Evolutionary conservation across 2,888 invertebrate genomes (phyloP).

Genomic region (Alentia gelatinosa): DNA sequence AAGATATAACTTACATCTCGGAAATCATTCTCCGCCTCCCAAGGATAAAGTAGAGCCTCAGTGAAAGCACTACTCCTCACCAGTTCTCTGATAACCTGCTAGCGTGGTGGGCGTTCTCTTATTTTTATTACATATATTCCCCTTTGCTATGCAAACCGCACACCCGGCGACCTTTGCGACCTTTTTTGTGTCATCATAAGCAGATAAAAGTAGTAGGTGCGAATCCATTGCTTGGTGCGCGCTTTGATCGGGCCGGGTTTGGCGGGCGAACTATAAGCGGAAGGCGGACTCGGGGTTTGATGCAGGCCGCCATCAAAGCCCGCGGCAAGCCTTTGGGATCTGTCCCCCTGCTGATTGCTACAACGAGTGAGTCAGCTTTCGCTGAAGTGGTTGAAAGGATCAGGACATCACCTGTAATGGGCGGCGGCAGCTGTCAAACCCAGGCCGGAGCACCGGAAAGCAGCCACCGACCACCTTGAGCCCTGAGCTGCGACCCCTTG

Average conservation of each 20-base stretch:
- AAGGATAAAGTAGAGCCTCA: too few relatives aligned
- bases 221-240: not conserved
- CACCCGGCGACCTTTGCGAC: not conserved
- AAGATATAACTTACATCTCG: too few relatives aligned
- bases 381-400: not conserved
- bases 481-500: too few relatives aligned
- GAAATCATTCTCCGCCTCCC: too few relatives aligned
- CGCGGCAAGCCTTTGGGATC: not conserved
- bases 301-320: not conserved
- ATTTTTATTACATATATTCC: not conserved
- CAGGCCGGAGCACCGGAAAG: too few relatives aligned
- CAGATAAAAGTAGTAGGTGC: not conserved
- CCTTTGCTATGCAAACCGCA: not conserved
- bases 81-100: too few relatives aligned
- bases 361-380: constrained; percentile 11
- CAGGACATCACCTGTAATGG: not conserved
- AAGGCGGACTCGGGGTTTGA: not conserved
- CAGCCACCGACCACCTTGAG: too few relatives aligned
- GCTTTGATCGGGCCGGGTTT: not conserved
- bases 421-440: not conserved
- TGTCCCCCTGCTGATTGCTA: not conserved
- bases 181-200: not conserved
- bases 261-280: not conserved
- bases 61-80: too few relatives aligned
- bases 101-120: too few relatives aligned